These are phyloP conservation scores for Nemoura dubitans DNA, from an alignment of 2,888 invertebrate species.

Conservation along the genomic window DNA sequence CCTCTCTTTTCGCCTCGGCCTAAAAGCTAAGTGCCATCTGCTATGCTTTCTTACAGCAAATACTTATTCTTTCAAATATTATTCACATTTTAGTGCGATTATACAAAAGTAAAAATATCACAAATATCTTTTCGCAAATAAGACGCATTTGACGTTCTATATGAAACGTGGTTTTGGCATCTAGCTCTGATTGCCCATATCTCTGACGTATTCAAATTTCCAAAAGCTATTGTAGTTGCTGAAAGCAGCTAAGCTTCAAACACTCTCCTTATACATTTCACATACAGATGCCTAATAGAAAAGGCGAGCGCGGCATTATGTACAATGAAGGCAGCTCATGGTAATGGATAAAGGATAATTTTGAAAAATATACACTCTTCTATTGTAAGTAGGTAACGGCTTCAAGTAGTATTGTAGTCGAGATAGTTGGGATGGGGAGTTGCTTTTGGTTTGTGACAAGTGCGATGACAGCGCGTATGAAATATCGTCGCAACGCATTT, in stretches of 20 bases:
- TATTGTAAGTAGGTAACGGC: neutral
- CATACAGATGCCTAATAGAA: too few relatives aligned
- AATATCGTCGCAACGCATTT: neutral
- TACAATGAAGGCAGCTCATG: neutral
- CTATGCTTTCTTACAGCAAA: constrained; percentile 40
- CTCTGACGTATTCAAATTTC: constrained; percentile 18
- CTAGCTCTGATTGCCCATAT: neutral
- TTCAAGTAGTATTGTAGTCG: neutral
- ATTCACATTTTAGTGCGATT: constrained; percentile 40
- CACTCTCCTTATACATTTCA: neutral
- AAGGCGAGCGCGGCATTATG: neutral
- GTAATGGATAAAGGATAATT: neutral
- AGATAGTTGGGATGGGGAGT: neutral
- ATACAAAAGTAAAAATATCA: constrained; percentile 37
- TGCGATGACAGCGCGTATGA: neutral
- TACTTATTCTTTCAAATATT: constrained; percentile 43
- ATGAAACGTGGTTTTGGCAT: neutral
- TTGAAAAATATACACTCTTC: neutral
- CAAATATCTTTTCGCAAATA: neutral
- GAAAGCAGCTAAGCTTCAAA: neutral
- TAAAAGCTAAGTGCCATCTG: constrained; percentile 43
- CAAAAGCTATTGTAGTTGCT: constrained; percentile 3
- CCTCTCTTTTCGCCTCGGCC: constrained; percentile 21
- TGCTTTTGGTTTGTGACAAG: neutral
- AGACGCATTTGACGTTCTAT: neutral